phyloP scores from a whole-genome alignment of 2,113 vertebrate genomes.

The Tamias sibiricus region DNA sequence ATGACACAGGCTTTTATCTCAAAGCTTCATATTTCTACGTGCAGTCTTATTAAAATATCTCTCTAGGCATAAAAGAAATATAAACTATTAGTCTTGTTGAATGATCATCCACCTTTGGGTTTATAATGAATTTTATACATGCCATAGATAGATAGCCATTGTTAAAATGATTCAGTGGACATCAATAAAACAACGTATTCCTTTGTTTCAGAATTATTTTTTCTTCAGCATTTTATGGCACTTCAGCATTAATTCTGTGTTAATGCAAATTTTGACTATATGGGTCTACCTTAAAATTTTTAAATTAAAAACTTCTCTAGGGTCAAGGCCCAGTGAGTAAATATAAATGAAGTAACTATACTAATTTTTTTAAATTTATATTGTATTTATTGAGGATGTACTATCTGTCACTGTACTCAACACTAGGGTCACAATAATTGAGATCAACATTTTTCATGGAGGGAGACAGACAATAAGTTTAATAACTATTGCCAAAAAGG shows the following conservation, averaged over 20 bases:
- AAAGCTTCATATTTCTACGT: conserved; percentile 48
- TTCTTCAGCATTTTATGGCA: neutral
- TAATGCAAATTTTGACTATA: neutral
- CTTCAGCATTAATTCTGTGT: neutral
- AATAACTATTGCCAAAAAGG: neutral
- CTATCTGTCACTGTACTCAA: neutral
- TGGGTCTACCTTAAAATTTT: neutral
- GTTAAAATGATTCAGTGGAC: neutral
- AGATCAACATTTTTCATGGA: neutral
- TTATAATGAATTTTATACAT: neutral
- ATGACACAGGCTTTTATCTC: neutral
- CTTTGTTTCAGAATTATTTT: neutral
- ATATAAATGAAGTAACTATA: neutral
- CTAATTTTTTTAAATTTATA: neutral
- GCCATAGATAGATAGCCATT: neutral
- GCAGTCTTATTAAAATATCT: conserved; percentile 34
- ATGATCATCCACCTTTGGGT: neutral
- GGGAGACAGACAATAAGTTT: neutral
- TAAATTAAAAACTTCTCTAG: neutral
- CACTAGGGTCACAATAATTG: neutral
- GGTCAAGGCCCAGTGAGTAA: neutral
- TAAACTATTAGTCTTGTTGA: neutral
- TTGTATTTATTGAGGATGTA: neutral
- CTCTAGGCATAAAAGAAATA: conserved; percentile 9
- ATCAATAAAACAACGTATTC: neutral